Conservation (phyloP, 1,140 invertebrate genomes). For the Pinna nobilis region DNA sequence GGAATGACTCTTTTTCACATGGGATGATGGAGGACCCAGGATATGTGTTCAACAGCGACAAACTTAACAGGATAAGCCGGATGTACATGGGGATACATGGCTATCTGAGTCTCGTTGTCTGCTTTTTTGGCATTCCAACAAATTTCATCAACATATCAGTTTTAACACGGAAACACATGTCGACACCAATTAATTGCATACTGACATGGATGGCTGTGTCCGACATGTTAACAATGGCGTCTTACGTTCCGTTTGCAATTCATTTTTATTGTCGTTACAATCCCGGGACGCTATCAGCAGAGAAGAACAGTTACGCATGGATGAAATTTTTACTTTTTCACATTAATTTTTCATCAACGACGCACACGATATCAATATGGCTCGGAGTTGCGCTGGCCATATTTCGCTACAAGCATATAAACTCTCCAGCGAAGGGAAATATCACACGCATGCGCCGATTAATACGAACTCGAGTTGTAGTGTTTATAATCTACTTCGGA, state of each 20-base stretch:
- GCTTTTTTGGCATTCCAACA: conserved; percentile 90
- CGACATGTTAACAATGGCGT: conserved; percentile 91
- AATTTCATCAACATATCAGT: conserved; percentile 94
- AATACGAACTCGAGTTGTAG: conserved; percentile 79
- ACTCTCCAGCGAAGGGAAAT: conserved; percentile 84
- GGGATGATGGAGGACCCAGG: too few relatives aligned
- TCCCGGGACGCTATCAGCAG: conserved; percentile 45
- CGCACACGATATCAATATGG: conserved; percentile 96
- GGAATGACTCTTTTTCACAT: too few relatives aligned
- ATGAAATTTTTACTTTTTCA: conserved; percentile 65
- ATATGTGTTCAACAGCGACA: too few relatives aligned
- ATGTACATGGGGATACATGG: conserved; percentile 80
- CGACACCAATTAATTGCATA: conserved; percentile 87
- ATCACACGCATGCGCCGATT: conserved; percentile 80
- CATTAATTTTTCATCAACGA: conserved; percentile 83
- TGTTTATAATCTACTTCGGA: conserved; percentile 83
- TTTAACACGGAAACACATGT: conserved; percentile 88
- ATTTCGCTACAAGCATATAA: conserved; percentile 80
- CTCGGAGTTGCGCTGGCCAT: conserved; percentile 92
- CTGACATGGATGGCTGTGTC: conserved; percentile 89
- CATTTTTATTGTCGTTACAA: conserved; percentile 76
- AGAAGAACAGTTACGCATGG: conserved; percentile 63
- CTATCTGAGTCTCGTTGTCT: conserved; percentile 84
- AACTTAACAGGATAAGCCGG: conserved; percentile 54
- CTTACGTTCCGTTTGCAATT: conserved; percentile 89